These are phyloP conservation scores for Drosophila repleta DNA, from an alignment of 1,140 invertebrate genomes.

Conservation along the genomic window DNA sequence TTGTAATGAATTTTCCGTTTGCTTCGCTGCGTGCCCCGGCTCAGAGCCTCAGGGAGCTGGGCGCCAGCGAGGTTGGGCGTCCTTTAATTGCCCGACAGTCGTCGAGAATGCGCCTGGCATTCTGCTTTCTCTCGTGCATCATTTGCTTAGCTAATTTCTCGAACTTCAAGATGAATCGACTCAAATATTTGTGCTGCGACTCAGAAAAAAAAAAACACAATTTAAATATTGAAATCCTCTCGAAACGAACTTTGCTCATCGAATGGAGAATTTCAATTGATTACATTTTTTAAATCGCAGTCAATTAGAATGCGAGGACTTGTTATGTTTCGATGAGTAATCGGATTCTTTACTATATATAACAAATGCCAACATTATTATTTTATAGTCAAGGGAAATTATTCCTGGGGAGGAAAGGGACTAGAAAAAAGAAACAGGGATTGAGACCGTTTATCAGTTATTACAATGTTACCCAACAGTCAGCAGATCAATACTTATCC, in stretches of 20 bases:
- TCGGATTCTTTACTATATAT: no score
- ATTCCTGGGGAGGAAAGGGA: no score
- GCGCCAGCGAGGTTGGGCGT: slow-evolving; percentile 3
- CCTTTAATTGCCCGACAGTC: slow-evolving; percentile 57
- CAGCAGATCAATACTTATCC: no score
- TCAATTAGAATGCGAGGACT: no score
- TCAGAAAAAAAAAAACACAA: slow-evolving; percentile 61
- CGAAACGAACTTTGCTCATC: neutral
- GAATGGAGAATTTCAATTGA: no score
- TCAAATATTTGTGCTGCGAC: slow-evolving; percentile 65
- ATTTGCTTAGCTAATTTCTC: slow-evolving; percentile 75
- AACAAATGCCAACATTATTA: no score
- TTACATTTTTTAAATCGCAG: no score
- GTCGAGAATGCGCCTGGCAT: slow-evolving; percentile 63
- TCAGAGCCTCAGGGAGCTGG: slow-evolving; percentile 21
- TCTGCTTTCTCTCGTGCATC: slow-evolving; percentile 67
- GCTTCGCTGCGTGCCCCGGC: slow-evolving; percentile 55
- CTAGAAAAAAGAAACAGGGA: no score
- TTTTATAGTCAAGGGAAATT: no score
- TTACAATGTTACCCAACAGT: no score
- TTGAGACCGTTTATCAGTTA: no score
- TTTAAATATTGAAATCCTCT: slow-evolving; percentile 17
- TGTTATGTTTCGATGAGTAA: no score
- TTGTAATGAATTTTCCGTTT: slow-evolving; percentile 84
- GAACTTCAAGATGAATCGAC: slow-evolving; percentile 44